Evolutionary conservation across 2,797 vertebrate species (phyloP), one percentile per base, ranked within the genome.

Genomic region (Neosilurus hyrtlii): DNA sequence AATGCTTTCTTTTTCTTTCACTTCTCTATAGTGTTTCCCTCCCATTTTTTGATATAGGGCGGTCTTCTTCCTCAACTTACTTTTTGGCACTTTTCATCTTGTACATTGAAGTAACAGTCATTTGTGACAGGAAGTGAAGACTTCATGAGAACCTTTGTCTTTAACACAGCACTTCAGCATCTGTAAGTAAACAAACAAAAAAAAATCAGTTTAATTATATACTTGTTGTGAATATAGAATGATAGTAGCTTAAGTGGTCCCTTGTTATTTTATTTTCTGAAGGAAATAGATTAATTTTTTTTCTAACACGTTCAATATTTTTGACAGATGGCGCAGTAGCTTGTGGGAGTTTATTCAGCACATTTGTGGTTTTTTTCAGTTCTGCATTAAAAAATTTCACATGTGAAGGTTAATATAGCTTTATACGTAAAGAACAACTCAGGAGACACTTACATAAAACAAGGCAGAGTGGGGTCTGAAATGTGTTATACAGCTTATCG

Each of bases 121-220:
- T 57, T n/a, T 26, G 61, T 79, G 75, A 54, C 83, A 86, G 85
- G 87, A 88, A 86, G 77, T 52, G 22, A 63, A 57, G 35, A 20
- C 3, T 63, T 81, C 26, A 54, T 79, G 49, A 30, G 9, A 26
- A 72, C 78, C 20, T 49, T 26, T 80, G 14, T 49, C 43, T 75
- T 80, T 1, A 14, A 24, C 2, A 14, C 30, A 14, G 18, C 59
- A 63, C 66, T 85, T 85, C 74, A 49, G n/a, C 51, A 75, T 16
- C 59, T 37, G 78, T 73, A 82, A 72, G 85, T 88, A 86, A 83
- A 63, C 54, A 73, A 5, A 51, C 37, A 43, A 43, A 43, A 43
- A 43, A 26, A 80, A 14, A 49, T 0, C 65, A 67, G 4, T 77
- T n/a, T 66, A 35, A 61, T 71, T 54, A 56, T 37, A 80, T 37